These are phyloP conservation scores for Galerucella nymphaeae DNA, from an alignment of 2,888 invertebrate species.

Conservation along the genomic window DNA sequence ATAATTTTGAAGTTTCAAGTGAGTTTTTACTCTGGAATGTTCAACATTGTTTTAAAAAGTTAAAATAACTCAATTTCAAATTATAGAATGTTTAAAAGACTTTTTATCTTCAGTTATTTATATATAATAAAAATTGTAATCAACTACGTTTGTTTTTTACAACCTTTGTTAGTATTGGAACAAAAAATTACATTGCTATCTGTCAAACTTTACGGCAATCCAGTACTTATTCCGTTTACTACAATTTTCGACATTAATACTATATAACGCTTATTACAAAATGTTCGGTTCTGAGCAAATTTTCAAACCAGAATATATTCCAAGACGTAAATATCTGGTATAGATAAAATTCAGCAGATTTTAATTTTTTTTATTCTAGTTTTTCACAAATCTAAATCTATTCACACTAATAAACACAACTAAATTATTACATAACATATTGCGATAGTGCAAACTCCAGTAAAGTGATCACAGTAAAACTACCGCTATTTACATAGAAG, in stretches of 20 bases:
- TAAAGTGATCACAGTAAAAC: constrained; percentile 61
- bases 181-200: background rate
- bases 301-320: constrained; percentile 8
- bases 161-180: background rate
- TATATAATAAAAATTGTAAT: background rate
- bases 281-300: constrained; percentile 17
- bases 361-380: constrained; percentile 21
- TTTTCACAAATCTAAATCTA: constrained; percentile 41
- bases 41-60: background rate
- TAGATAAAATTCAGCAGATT: constrained; percentile 23
- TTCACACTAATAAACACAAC: constrained; percentile 42
- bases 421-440: constrained; percentile 50
- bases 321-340: constrained; percentile 13
- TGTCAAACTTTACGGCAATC: background rate
- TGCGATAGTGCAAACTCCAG: constrained; percentile 56
- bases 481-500: constrained; percentile 53
- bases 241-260: background rate
- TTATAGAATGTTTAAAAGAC: too few relatives aligned
- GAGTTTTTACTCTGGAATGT: background rate
- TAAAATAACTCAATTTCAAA: too few relatives aligned
- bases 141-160: background rate
- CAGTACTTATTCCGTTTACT: background rate
- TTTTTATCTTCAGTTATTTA: too few relatives aligned
- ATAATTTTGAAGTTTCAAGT: background rate
- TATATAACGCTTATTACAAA: constrained; percentile 5